These are phyloP conservation scores for Clostera curtula DNA, from an alignment of 2,888 invertebrate species.

Conservation along the genomic window DNA sequence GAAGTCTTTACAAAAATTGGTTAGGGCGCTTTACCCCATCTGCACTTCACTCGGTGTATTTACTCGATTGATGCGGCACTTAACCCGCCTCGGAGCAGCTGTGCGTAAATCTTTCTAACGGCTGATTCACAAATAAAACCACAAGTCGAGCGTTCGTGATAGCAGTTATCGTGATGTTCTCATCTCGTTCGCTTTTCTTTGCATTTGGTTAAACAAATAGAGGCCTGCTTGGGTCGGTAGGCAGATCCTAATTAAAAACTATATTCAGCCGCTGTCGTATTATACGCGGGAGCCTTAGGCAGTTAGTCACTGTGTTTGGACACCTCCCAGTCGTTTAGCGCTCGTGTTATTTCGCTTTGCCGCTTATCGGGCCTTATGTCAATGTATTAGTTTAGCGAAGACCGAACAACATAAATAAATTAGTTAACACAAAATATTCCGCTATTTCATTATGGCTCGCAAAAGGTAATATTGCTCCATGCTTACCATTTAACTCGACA, in stretches of 20 bases:
- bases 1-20: slow-evolving; percentile 28
- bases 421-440: no score
- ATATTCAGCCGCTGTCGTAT: slow-evolving; percentile 55
- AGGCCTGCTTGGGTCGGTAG: slow-evolving; percentile 49
- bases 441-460: no score
- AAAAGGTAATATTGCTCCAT: no score
- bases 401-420: neutral
- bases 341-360: slow-evolving; percentile 28
- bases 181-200: slow-evolving; percentile 46
- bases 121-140: slow-evolving; percentile 53
- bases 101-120: slow-evolving; percentile 58
- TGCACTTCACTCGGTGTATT: slow-evolving; percentile 44
- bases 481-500: neutral
- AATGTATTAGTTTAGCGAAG: neutral
- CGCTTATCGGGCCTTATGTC: neutral
- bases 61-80: slow-evolving; percentile 50
- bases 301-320: slow-evolving; percentile 48
- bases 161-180: slow-evolving; percentile 46
- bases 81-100: slow-evolving; percentile 42
- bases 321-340: slow-evolving; percentile 55
- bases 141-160: slow-evolving; percentile 44
- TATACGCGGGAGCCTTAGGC: slow-evolving; percentile 53
- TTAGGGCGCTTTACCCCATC: slow-evolving; percentile 28
- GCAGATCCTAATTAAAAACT: slow-evolving; percentile 68
- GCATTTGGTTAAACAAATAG: slow-evolving; percentile 64